Conservation (phyloP, 1,140 invertebrate genomes). For the Euura saliciscinereae region DNA sequence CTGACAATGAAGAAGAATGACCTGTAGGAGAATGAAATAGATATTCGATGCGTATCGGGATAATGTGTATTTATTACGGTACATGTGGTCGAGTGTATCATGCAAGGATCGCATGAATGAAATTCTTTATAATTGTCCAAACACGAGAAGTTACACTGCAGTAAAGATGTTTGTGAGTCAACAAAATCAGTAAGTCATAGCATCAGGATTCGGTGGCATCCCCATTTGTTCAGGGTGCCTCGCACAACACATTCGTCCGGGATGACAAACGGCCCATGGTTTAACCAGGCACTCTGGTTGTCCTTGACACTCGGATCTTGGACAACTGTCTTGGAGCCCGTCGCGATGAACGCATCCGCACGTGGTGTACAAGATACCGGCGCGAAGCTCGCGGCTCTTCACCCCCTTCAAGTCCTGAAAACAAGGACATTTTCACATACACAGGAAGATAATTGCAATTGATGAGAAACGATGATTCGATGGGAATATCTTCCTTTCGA, state of each 20-base stretch:
- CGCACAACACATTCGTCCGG: conserved; percentile 48
- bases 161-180: too few relatives aligned
- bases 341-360: conserved; percentile 74
- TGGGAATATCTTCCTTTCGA: neutral
- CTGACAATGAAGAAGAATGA: too few relatives aligned
- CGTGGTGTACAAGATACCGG: conserved; percentile 67
- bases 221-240: conserved; percentile 29
- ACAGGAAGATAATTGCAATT: neutral
- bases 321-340: conserved; percentile 74
- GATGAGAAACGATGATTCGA: neutral
- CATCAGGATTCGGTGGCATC: neutral
- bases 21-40: too few relatives aligned
- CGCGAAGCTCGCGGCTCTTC: conserved; percentile 70
- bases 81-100: too few relatives aligned
- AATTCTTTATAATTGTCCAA: too few relatives aligned
- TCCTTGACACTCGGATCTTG: conserved; percentile 67
- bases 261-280: conserved; percentile 68
- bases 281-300: conserved; percentile 66
- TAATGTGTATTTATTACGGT: too few relatives aligned
- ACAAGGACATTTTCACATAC: neutral
- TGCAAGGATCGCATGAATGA: too few relatives aligned
- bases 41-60: too few relatives aligned
- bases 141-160: too few relatives aligned
- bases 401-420: conserved; percentile 42
- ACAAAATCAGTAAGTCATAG: neutral